Base-by-base conservation (phyloP, 1,140 invertebrate genomes). In the Lepidurus apus region DNA sequence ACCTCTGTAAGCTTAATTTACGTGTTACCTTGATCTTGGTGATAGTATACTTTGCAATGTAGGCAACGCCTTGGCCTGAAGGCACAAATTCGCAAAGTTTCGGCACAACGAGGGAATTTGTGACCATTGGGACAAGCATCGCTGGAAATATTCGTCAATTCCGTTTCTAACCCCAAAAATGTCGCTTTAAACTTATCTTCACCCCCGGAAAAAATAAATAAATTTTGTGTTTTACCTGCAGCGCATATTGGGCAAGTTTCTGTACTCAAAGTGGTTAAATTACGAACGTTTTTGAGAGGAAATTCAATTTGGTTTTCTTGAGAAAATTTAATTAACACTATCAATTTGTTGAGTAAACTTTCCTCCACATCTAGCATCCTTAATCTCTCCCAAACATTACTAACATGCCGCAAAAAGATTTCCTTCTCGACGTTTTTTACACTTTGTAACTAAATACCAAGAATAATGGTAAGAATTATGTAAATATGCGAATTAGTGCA, bases 11-110 rank as follows among this genome's bases (percentile, higher is more conserved):
- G 21, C 34, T 34, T 34, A 34, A 34, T 0, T 34, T 34, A 4
- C 34, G 34, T 45, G 11, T 73, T 79, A 79, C 78, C 78, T 17
- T 34, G 45, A 74, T 79, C 78, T 44, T 74, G 73, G 34, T 74
- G 78, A 26, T 79, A 79, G 43, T 43, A 74, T 26, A 43, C 73
- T 75, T 44, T 43, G 26, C 78, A 79, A 42, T 43, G 75, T 26
- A 42, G 74, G 42, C 78, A 79, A 24, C 73, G 42, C 0, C 43
- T n/a, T 1, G 78, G 74, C 13, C 47, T 42, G 11, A 45, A 34
- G 17, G 47, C 74, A 26, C 78, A 79, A 42, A 74, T 74, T 74
- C 78, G 10, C 24, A 79, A 74, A 42, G 73, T 74, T 6, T 74
- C 78, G 1, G 21, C 65, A 34, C 78, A 79, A 42, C 78, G 78